phyloP scores from a whole-genome alignment of 1,140 invertebrate species.

The Nymphalis io region DNA sequence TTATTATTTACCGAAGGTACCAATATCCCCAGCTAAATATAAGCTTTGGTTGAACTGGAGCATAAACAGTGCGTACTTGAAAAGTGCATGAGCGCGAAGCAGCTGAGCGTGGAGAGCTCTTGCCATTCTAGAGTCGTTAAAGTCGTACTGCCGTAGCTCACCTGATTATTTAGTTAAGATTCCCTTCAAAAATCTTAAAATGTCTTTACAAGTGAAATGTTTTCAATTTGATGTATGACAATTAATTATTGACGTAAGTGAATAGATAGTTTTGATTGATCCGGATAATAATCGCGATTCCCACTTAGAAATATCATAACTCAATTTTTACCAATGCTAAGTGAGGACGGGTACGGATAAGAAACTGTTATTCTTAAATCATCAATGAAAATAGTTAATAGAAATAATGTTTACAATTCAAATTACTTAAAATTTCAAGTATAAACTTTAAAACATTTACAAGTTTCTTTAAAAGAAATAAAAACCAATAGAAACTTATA shows the following conservation, averaged over 20 bases:
- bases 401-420: too few relatives aligned
- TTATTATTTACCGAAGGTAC: background rate
- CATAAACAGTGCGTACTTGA: slow-evolving; percentile 67
- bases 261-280: too few relatives aligned
- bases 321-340: too few relatives aligned
- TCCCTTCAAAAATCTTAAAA: slow-evolving; percentile 46
- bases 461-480: background rate
- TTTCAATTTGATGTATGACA: too few relatives aligned
- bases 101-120: slow-evolving; percentile 49
- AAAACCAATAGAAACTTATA: background rate
- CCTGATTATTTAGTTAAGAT: slow-evolving; percentile 52
- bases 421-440: too few relatives aligned
- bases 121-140: slow-evolving; percentile 50
- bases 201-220: slow-evolving; percentile 23
- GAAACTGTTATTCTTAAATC: too few relatives aligned
- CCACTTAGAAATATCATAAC: too few relatives aligned
- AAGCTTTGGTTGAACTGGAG: slow-evolving; percentile 39
- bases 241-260: too few relatives aligned
- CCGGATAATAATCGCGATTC: too few relatives aligned
- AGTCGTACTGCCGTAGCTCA: slow-evolving; percentile 41
- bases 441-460: background rate
- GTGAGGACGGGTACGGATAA: too few relatives aligned
- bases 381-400: too few relatives aligned
- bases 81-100: slow-evolving; percentile 62
- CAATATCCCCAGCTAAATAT: slow-evolving; percentile 6